A percentile compares a stretch with the other conserved stretches of the same genome.
phyloP scores from a whole-genome alignment of 2,797 vertebrate species.

The Acomys russatus region DNA sequence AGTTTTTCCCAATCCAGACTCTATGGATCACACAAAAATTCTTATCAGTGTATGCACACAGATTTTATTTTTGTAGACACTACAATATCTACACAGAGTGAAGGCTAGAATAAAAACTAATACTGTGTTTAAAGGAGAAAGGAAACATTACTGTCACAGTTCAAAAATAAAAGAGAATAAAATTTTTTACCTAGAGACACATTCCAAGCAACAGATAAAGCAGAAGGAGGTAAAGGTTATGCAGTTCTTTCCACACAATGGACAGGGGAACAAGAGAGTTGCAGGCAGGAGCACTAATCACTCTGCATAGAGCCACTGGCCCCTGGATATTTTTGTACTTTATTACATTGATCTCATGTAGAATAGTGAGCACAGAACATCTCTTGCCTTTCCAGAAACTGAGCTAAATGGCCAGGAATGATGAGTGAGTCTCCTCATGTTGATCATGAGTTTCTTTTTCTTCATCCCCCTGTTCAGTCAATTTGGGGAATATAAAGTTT shows the following conservation, averaged over 20 bases:
- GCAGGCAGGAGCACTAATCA: background rate
- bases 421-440: background rate
- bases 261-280: background rate
- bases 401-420: background rate
- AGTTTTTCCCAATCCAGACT: background rate
- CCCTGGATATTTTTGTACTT: background rate
- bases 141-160: background rate
- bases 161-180: background rate
- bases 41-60: background rate
- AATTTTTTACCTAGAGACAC: background rate
- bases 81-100: background rate
- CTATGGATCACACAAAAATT: background rate
- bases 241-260: background rate
- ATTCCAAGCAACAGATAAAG: background rate
- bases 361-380: background rate
- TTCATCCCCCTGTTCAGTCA: background rate
- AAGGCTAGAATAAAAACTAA: background rate
- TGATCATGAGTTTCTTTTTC: background rate
- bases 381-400: background rate
- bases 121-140: background rate
- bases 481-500: background rate
- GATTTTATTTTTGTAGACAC: background rate
- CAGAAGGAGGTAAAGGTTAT: background rate
- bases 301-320: background rate
- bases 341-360: background rate